Evolutionary conservation across 2,797 vertebrate genomes (phyloP).

Genomic region (Calcarius lapponicus): DNA sequence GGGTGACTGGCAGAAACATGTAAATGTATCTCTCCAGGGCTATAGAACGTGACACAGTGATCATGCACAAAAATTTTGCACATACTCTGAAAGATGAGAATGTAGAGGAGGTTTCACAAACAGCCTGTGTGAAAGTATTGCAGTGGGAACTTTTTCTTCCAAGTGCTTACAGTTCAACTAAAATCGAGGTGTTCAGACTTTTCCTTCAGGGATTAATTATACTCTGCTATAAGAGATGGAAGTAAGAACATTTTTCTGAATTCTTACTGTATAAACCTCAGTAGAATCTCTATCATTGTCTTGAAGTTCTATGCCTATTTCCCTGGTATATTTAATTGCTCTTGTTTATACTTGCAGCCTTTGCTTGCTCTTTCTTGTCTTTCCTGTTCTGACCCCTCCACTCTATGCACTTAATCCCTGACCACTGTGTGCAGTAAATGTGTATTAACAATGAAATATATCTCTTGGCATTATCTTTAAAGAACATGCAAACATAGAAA

Average conservation of each 20-base stretch:
- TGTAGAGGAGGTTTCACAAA: neutral
- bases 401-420: too few species aligned
- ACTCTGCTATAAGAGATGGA: neutral
- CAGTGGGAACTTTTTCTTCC: neutral
- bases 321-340: neutral
- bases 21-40: neutral
- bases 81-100: neutral
- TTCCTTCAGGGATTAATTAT: neutral
- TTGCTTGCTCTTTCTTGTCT: neutral
- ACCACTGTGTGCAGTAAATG: neutral
- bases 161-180: neutral
- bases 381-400: neutral
- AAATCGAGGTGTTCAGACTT: neutral
- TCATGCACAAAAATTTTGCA: fast-evolving
- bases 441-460: neutral
- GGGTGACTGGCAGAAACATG: neutral
- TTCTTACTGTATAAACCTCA: neutral
- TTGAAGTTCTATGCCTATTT: neutral
- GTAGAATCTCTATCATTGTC: fast-evolving
- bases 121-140: neutral
- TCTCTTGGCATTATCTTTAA: neutral
- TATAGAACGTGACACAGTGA: fast-evolving
- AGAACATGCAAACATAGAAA: neutral
- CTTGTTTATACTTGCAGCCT: neutral
- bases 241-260: neutral